These are phyloP conservation scores for Tolypeutes matacus DNA, from an alignment of 2,797 vertebrate genomes.

Conservation along the genomic window DNA sequence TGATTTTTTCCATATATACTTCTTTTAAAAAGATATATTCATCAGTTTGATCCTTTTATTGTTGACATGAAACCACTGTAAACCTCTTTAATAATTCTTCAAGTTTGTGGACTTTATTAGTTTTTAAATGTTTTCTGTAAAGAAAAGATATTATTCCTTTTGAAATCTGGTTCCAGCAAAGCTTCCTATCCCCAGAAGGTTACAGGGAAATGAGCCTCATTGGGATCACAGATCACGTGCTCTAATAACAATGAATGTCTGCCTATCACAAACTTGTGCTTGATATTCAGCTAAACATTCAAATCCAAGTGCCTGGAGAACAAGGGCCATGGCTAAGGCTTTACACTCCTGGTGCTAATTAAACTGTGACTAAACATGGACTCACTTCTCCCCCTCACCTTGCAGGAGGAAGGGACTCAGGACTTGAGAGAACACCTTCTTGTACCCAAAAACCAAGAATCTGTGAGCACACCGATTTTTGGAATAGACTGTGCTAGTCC, in stretches of 20 bases:
- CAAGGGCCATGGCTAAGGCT: not conserved
- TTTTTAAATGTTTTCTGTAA: not conserved
- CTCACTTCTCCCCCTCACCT: not conserved
- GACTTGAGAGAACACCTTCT: not conserved
- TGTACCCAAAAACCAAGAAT: not conserved
- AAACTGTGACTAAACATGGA: not conserved
- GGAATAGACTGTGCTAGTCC: not conserved
- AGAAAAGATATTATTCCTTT: not conserved
- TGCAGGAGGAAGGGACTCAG: too few relatives aligned
- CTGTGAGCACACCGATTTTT: not conserved
- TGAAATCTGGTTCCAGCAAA: not conserved
- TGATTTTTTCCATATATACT: not conserved
- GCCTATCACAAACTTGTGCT: accelerated
- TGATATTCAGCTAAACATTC: too few relatives aligned
- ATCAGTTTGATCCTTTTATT: not conserved
- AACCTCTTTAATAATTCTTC: not conserved
- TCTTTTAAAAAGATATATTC: not conserved
- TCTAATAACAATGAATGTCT: not conserved
- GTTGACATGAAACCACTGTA: not conserved
- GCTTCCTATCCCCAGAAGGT: not conserved
- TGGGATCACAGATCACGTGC: accelerated
- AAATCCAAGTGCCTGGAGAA: not conserved
- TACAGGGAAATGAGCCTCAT: not conserved
- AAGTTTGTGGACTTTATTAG: not conserved
- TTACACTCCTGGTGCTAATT: not conserved